Conservation (phyloP, 1,140 invertebrate species). For the Bombus breviceps region DNA sequence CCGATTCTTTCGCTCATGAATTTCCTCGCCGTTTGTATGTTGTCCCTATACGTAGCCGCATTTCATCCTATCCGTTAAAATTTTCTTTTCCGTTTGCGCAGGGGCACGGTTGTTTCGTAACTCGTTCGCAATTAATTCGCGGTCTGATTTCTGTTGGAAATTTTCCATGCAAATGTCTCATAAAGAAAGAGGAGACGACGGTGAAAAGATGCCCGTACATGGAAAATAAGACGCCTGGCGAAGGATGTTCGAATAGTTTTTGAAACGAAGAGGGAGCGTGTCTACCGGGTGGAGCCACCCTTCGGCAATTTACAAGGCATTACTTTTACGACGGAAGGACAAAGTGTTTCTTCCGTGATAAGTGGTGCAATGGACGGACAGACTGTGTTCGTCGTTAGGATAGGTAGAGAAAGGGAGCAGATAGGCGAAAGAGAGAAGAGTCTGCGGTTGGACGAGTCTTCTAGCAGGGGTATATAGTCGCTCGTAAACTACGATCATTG, state of each 20-base stretch:
- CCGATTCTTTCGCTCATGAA: too few species aligned
- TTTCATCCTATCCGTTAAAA: too few species aligned
- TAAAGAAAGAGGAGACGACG: neutral
- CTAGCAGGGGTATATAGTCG: constrained; percentile 73
- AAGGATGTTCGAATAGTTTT: constrained; percentile 22
- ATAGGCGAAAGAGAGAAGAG: constrained; percentile 55
- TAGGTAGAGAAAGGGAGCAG: constrained; percentile 43
- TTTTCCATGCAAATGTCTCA: neutral
- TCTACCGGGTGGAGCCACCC: constrained; percentile 35
- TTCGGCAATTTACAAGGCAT: constrained; percentile 71
- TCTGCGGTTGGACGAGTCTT: constrained; percentile 64
- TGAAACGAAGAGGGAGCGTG: constrained; percentile 14
- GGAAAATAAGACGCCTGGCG: neutral
- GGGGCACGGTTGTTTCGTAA: neutral
- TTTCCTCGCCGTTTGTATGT: too few species aligned
- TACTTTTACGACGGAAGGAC: constrained; percentile 70
- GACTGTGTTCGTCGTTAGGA: constrained; percentile 53
- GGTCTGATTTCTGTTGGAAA: neutral
- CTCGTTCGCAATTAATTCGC: neutral
- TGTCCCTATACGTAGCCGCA: fast-evolving
- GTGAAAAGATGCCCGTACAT: neutral
- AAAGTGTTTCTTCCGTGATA: constrained; percentile 73
- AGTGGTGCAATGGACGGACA: constrained; percentile 61
- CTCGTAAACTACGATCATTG: constrained; percentile 81
- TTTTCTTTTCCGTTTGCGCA: too few species aligned